Base-by-base conservation (phyloP, 2,113 vertebrate species). In the Crotalus viridis region DNA sequence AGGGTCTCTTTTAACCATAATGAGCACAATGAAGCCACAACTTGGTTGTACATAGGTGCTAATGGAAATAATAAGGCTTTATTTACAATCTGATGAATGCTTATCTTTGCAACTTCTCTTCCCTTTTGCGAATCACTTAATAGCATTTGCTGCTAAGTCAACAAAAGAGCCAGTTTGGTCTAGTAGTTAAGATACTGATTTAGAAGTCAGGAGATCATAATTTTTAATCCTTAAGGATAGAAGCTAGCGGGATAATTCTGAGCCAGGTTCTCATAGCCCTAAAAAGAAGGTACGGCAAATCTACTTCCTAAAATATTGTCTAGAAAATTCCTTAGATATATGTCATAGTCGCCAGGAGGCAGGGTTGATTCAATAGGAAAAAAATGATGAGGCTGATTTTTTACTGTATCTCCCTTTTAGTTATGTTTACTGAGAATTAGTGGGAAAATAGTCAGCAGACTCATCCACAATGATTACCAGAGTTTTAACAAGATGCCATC, bases 1-100 rank as follows among this genome's bases (percentile, higher is more conserved):
- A 46, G 28, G 61, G 91, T 94, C 91, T 26, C 26, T 93, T 92
- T 93, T 87, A 43, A 39, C 26, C 15, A 91, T 91, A 43, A 55
- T 13, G 54, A 51, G 48, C 7, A 51, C 48, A 55, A 55, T 55
- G 54, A 55, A 55, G 12, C 54, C 10, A 55, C 54, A 55, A 15
- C 15, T 55, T 55, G 54, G 15, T 17, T 56, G 55, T 93, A 48
- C 90, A 28, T 28, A 64, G 24, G 24, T 13, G 1, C 57, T 22
- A 28, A 19, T 46, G 33, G 22, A 89, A 88, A 9, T 46, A 48
- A 17, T 12, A 81, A 26, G 3, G 33, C 43, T 48, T 22, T 21
- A 22, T 33, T 33, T 90, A 46, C 57, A 64, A 74, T 74, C 9
- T 48, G 33, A 10, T 52, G 19, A 17, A 39, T 24, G 9, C 1